A percentile compares a stretch with the other conserved stretches of the same genome.
Conservation (phyloP, 2,797 vertebrate genomes). For the Neosilurus mollespiculum region DNA sequence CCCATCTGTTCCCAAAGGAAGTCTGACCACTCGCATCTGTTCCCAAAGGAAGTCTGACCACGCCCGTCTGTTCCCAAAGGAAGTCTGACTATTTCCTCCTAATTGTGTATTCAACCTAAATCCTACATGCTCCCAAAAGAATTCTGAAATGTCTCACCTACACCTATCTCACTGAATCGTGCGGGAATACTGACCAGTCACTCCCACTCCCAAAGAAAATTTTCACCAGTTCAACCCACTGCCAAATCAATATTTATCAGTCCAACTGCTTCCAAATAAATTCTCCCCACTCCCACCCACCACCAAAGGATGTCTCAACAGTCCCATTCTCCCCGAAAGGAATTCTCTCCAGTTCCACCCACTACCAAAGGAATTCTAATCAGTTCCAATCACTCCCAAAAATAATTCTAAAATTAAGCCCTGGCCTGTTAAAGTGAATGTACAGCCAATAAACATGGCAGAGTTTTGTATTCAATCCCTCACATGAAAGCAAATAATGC, state of each 20-base stretch:
- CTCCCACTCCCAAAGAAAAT: background rate
- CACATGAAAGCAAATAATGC: background rate
- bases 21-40: background rate
- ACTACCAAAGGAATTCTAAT: background rate
- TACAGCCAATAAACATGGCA: background rate
- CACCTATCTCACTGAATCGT: no score
- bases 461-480: background rate
- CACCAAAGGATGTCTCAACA: background rate
- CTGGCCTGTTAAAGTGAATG: constrained; percentile 1
- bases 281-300: background rate
- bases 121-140: background rate
- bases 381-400: background rate
- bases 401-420: background rate
- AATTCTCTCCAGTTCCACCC: background rate
- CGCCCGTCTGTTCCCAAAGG: background rate
- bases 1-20: background rate
- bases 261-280: background rate
- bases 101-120: no score
- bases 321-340: background rate
- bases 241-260: no score
- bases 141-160: no score
- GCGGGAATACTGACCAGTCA: no score
- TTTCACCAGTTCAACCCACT: background rate
- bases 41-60: background rate
- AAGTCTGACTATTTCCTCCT: background rate